Base-by-base conservation (phyloP, 2,113 vertebrate species). In the Pleuronectes platessa region DNA sequence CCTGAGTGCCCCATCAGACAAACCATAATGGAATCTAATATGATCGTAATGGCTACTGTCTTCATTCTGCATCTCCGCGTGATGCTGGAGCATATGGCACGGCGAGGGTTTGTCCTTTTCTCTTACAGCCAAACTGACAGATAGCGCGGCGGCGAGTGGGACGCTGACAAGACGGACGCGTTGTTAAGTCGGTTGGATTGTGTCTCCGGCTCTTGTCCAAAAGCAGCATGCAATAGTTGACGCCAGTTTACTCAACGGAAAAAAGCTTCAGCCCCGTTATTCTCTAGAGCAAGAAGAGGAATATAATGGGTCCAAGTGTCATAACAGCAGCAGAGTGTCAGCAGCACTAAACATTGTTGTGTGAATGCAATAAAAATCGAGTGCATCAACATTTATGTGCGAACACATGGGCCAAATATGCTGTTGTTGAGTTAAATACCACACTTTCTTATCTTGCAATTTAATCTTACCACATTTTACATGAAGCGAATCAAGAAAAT, bases 11-110 rank as follows among this genome's bases (percentile, higher is more conserved):
- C 73, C 85, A 90, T 86, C 85, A 90, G 87, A 92, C 85, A 88
- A 89, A 86, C 74, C 71, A 76, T 90, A 86, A 90, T 89, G 79
- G 85, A 83, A 87, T 86, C 78, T 89, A 89, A 91, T 88, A 89
- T 82, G 81, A 89, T 89, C 26, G 73, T 89, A 90, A 93, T 92
- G 84, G 88, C 84, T 87, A 84, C 84, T 68, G 85, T 90, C 81
- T 88, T 88, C 76, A 62, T 68, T 67, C 65, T 53, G 79, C 49
- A 70, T 78, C 74, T 81, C 75, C 76, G 84, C 56, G 31, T 76
- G 82, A 73, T 84, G 68, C 78, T 64, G 3, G 24, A 91, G 82
- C 86, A 77, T 83, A 82, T 81, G 81, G 79, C 17, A 70, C 42
- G n/a, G 21, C 60, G 10, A 74, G 53, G 60, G 24, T 55, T 79